These are phyloP conservation scores for Nematostella vectensis DNA, from an alignment of 92 coral and sea anemone species.

Conservation along the genomic window DNA sequence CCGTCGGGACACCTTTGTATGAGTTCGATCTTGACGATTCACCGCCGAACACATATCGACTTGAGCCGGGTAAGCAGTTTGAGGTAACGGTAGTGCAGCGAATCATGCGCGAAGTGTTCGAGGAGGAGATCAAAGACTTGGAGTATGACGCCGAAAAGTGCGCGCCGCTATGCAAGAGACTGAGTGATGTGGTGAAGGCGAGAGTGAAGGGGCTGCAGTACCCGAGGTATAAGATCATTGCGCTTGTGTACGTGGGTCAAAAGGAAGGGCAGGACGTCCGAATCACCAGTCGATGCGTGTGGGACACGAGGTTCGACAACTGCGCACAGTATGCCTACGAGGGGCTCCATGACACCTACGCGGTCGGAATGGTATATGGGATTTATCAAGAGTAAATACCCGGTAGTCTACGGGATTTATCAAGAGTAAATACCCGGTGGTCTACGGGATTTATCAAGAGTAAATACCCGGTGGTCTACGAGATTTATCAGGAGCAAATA, in stretches of 20 bases:
- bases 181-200: constrained; percentile 49
- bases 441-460: constrained; percentile 61
- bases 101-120: constrained; percentile 44
- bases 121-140: constrained; percentile 21
- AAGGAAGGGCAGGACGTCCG: constrained; percentile 41
- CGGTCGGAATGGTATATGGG: constrained; percentile 62
- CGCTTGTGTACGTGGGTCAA: constrained; percentile 53
- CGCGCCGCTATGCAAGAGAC: constrained; percentile 27
- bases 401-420: constrained; percentile 52
- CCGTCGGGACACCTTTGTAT: constrained; percentile 8
- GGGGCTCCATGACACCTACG: constrained; percentile 36
- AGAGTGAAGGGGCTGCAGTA: constrained; percentile 49
- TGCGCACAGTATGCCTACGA: constrained; percentile 51
- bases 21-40: not conserved
- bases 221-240: constrained; percentile 53
- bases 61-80: constrained; percentile 53
- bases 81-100: constrained; percentile 37
- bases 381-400: constrained; percentile 42
- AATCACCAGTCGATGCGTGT: constrained; percentile 54
- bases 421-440: constrained; percentile 34
- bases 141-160: constrained; percentile 36
- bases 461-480: constrained; percentile 41
- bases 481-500: constrained; percentile 45
- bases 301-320: constrained; percentile 65
- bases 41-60: constrained; percentile 37